phyloP scores from a whole-genome alignment of 2,888 invertebrate species.

The Polia nebulosa region DNA sequence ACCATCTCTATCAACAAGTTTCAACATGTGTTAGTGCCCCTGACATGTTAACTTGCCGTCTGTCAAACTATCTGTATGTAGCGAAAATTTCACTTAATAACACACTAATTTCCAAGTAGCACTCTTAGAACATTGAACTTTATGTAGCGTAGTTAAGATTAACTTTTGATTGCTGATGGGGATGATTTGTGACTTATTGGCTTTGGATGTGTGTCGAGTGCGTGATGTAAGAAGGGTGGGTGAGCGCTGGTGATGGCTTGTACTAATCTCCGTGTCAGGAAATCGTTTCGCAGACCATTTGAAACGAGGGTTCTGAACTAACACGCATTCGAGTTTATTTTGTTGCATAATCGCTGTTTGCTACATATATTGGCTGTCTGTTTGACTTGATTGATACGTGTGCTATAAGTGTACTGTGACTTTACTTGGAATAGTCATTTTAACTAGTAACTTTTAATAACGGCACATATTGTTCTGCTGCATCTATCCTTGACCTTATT shows the following conservation, averaged over 20 bases:
- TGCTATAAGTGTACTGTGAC: conserved; percentile 22
- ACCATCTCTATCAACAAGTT: conserved; percentile 85
- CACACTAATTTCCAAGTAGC: conserved; percentile 57
- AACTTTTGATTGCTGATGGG: conserved; percentile 72
- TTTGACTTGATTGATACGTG: conserved; percentile 71
- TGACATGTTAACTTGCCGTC: conserved; percentile 90
- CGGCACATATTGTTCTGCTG: neutral
- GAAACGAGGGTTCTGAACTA: conserved; percentile 87
- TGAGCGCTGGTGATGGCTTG: conserved; percentile 89
- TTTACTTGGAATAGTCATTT: neutral
- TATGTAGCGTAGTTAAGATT: conserved; percentile 74
- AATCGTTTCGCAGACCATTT: conserved; percentile 91
- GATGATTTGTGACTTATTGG: conserved; percentile 81
- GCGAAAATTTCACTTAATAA: conserved; percentile 71
- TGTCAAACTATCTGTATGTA: conserved; percentile 88
- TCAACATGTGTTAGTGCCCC: conserved; percentile 80
- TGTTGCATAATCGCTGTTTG: conserved; percentile 87
- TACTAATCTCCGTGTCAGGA: conserved; percentile 91
- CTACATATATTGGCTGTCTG: conserved; percentile 79
- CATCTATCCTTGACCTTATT: conserved; percentile 31
- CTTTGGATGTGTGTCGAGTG: conserved; percentile 82
- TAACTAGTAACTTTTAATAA: neutral
- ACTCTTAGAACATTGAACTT: conserved; percentile 74
- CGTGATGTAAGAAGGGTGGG: conserved; percentile 90
- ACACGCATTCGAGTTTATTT: conserved; percentile 88